Base-by-base conservation (phyloP, 1,140 invertebrate genomes). In the Bombus superbus region DNA sequence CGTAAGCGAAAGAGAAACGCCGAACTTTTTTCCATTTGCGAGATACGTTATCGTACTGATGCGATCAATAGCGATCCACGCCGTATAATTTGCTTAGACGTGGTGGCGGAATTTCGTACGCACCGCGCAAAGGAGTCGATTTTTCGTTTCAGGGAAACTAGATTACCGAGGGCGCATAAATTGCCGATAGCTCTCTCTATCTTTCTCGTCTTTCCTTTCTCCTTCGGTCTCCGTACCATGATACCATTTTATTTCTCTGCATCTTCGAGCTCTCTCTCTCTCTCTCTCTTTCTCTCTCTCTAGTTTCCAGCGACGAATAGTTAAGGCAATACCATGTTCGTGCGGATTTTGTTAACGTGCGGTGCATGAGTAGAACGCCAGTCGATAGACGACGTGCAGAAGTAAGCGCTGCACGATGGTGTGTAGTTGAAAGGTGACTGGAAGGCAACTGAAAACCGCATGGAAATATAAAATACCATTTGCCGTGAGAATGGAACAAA, bases 71-170 rank as follows among this genome's bases (percentile, higher is more conserved):
- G 62, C 77, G 86, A 66, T 10, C 42, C 47, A 64, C 62, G 68
- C 32, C 69, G 81, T 57, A 75, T 89, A 87, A 90, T 90, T 90
- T 69, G 62, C 81, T 83, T 85, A 87, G 81, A 71, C 78, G 44
- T 57, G 59, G 80, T 76, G 64, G 71, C 62, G 80, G 71, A 90
- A 89, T 73, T 87, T 84, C 87, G 82, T 87, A 90, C 74, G 78
- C 81, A 44, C 38, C 53, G n/a, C 68, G 71, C 81, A 73, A 89
- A 87, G 85, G 57, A 84, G 69, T 75, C 73, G 71, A 57, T 22
- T 44, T 79, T 71, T 78, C 73, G 44, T 87, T 85, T 42, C 57
- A 62, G 64, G 81, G 38, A 89, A 87, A 85, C 72, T 77, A 59
- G 32, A 68, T 84, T 89, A 87, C 79, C 66, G 85, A 53, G 68